Evolutionary conservation across 1,140 invertebrate genomes (phyloP), one percentile per base, ranked within the genome.

Genomic region (Lepidurus couesii): DNA sequence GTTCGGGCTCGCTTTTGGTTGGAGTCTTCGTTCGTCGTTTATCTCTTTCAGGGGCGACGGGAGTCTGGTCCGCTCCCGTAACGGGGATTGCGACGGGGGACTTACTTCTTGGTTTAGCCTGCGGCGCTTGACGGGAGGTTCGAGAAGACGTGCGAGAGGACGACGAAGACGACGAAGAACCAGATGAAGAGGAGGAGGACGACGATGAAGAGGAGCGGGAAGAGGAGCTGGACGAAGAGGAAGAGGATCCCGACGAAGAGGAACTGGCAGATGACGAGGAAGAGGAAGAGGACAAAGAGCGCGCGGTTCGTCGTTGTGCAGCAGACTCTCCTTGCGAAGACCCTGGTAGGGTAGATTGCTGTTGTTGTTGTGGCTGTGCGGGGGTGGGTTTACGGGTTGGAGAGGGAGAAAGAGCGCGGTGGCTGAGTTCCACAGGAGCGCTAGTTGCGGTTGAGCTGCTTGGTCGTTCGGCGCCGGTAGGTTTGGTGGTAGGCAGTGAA

Each of bases 261-360:
- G 82, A 83, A 77, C 82, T 83, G 21, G 82, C 80, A 43, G 82
- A 81, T n/a, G 84, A 82, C 24, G 82, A 82, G 11, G 84, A 88
- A 10, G 82, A 81, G n/a, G 86, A 84, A 42, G 84, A 84, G 10
- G 83, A 84, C 11, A 79, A 77, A 78, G 76, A 77, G 5, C 44
- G 65, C 7, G 76, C 45, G 34, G 76, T 13, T 16, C 74, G 65
- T 34, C 44, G 21, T 53, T 45, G 16, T 47, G 24, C 34, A 21
- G n/a, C 24, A 9, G 16, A 43, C 44, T 42, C 24, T 42, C 42
- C 76, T 53, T 26, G 21, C 44, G 44, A 47, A 47, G n/a, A 11
- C 53, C 76, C 76, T 7, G 44, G 7, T n/a, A 34, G 24, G 44
- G 44, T 45, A 21, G 10, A 34, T n/a, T n/a, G 76, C 3, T 45